Base-by-base conservation (phyloP, 2,797 vertebrate genomes). In the Chiroxiphia lanceolata region DNA sequence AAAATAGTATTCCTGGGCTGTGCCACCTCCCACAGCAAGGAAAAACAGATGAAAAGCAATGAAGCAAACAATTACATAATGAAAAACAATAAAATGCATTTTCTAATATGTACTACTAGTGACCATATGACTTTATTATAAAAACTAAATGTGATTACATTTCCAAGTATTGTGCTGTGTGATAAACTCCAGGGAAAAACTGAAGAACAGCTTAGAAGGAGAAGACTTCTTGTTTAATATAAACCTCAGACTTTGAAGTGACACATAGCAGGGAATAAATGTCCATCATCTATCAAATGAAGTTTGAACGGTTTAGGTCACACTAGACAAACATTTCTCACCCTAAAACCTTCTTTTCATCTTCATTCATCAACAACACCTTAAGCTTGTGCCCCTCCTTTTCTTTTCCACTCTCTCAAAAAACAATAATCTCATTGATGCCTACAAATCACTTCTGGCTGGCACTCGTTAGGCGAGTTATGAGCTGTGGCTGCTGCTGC, bases 21-120 rank as follows among this genome's bases (percentile, higher is more conserved):
- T 59, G 83, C 61, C 91, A 89, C 95, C 97, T 98, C 98, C 98
- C 95, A 96, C 80, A 9, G 87, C 74, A 90, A 93, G 76, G 89
- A 93, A 96, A 86, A 97, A 47, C 65, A 92, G 92, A 97, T 94
- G 90, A 94, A 93, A 97, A 95, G 96, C 98, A 98, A 95, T 51
- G 97, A 98, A 98, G 97, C 98, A 97, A 93, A 96, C 81, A 97
- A 94, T 95, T 96, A 90, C 94, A 97, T 98, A 97, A 98, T 98
- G 97, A 98, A 98, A 98, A 98, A 95, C 97, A 97, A 97, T 98
- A 98, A 98, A 98, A 97, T 31, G 76, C 60, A 13, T 92, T 80
- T 96, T 95, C 88, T 94, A 75, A 89, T 97, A 91, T 94, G 89
- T 91, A 96, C 92, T 96, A 92, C 48, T 70, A 95, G 94, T 97